These are phyloP conservation scores for Drosophila cardini DNA, from an alignment of 1,140 invertebrate genomes.

Conservation along the genomic window DNA sequence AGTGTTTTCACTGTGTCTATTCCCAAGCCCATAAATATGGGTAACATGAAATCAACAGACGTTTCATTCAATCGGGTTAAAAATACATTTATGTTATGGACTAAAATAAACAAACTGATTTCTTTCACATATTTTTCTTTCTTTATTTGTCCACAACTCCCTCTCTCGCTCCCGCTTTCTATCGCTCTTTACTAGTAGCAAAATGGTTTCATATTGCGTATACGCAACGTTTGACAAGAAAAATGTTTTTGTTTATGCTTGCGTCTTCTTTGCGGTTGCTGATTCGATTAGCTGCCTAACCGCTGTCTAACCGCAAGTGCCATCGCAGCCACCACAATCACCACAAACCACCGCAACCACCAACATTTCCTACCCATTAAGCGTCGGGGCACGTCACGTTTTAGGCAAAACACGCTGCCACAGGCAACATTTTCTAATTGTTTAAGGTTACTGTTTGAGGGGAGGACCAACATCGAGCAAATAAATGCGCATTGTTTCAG, in stretches of 20 bases:
- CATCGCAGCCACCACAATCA: neutral
- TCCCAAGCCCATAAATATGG: neutral
- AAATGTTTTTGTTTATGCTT: conserved; percentile 32
- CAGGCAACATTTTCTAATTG: conserved; percentile 35
- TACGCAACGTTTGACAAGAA: conserved; percentile 14
- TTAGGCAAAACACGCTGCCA: conserved; percentile 25
- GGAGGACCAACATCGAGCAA: neutral
- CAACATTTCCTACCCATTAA: neutral
- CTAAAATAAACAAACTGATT: conserved; percentile 24
- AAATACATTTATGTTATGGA: conserved; percentile 28
- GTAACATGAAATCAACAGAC: neutral
- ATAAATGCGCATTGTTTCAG: too few species aligned
- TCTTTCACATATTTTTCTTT: neutral
- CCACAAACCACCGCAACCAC: neutral
- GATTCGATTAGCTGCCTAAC: conserved; percentile 54
- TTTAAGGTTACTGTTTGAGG: conserved; percentile 17
- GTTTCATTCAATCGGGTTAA: conserved; percentile 1
- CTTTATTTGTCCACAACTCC: neutral
- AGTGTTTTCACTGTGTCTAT: neutral
- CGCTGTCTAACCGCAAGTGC: conserved; percentile 3
- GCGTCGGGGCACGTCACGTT: conserved; percentile 23
- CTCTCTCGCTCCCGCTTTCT: too few species aligned
- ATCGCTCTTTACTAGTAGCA: conserved; percentile 20
- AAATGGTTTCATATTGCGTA: conserved; percentile 18
- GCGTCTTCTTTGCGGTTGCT: conserved; percentile 21